These are phyloP conservation scores for Drosophila prolongata DNA, from an alignment of 2,888 invertebrate genomes.

Conservation along the genomic window DNA sequence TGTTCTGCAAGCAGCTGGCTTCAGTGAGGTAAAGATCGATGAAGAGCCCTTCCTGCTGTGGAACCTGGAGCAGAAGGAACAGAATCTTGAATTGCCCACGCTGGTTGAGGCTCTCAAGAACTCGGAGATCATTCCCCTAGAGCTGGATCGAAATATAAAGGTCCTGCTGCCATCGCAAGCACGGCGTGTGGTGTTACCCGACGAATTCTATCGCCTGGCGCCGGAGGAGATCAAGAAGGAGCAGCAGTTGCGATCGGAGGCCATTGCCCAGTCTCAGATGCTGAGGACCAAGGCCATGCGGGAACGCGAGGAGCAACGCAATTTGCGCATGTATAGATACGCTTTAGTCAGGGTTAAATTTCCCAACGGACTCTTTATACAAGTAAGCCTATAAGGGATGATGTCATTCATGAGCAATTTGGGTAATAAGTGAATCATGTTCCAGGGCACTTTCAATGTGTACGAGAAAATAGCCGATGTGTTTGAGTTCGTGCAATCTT, in stretches of 20 bases:
- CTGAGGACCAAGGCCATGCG: slow-evolving; percentile 97
- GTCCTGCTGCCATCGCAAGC: slow-evolving; percentile 93
- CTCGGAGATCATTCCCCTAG: slow-evolving; percentile 92
- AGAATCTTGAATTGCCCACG: slow-evolving; percentile 85
- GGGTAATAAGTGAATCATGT: neutral
- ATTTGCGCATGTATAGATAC: slow-evolving; percentile 93
- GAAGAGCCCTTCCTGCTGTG: slow-evolving; percentile 90
- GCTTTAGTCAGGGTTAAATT: slow-evolving; percentile 94
- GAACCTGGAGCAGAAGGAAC: slow-evolving; percentile 86
- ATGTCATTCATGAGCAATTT: neutral
- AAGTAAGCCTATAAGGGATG: slow-evolving; percentile 85
- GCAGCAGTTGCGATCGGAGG: slow-evolving; percentile 90
- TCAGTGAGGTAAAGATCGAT: slow-evolving; percentile 87
- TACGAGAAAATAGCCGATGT: slow-evolving; percentile 91
- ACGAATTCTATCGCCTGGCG: slow-evolving; percentile 92
- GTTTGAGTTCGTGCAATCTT: slow-evolving; percentile 92
- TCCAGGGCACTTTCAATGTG: slow-evolving; percentile 94
- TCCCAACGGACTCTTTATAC: slow-evolving; percentile 93
- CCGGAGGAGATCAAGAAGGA: slow-evolving; percentile 94
- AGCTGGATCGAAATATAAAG: slow-evolving; percentile 94
- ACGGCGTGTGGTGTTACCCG: slow-evolving; percentile 89
- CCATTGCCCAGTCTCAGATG: slow-evolving; percentile 92
- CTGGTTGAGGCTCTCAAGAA: slow-evolving; percentile 91
- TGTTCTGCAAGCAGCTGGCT: slow-evolving; percentile 93
- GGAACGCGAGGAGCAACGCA: slow-evolving; percentile 93